Conservation (phyloP, 1,140 invertebrate species). For the Drosophila pachea region DNA sequence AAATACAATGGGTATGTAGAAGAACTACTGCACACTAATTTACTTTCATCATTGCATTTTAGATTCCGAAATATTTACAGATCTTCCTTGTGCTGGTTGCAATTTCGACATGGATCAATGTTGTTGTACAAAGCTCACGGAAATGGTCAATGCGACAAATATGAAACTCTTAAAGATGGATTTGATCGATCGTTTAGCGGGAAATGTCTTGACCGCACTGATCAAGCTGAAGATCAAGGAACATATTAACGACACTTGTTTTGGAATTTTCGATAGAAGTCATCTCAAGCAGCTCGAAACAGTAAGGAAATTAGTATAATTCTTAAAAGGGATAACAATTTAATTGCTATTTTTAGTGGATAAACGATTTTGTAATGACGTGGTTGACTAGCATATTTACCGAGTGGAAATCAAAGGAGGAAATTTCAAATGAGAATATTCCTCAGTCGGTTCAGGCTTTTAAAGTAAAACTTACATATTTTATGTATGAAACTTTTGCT, state of each 20-base stretch:
- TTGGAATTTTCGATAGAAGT: conserved; percentile 90
- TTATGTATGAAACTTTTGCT: conserved; percentile 93
- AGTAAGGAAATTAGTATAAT: conserved; percentile 75
- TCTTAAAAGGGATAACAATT: neutral
- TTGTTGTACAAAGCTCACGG: conserved; percentile 86
- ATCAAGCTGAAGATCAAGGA: conserved; percentile 89
- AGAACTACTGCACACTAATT: too few species aligned
- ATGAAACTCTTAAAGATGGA: conserved; percentile 86
- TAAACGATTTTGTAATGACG: conserved; percentile 88
- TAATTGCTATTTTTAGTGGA: conserved; percentile 82
- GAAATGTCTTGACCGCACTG: conserved; percentile 88
- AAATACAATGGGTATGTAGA: conserved; percentile 44
- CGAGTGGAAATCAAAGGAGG: conserved; percentile 80
- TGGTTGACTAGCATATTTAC: conserved; percentile 91
- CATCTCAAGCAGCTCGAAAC: conserved; percentile 86
- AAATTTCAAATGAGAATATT: conserved; percentile 80
- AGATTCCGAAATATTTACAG: conserved; percentile 81
- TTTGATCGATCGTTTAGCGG: conserved; percentile 88
- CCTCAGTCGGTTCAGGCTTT: conserved; percentile 84
- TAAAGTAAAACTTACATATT: conserved; percentile 89
- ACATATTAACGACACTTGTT: conserved; percentile 88
- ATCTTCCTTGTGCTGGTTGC: conserved; percentile 85
- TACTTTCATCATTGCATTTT: conserved; percentile 16
- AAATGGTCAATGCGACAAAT: conserved; percentile 89
- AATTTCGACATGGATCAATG: conserved; percentile 85